Conservation (phyloP, 1,140 invertebrate species). For the Cryptotermes secundus region DNA sequence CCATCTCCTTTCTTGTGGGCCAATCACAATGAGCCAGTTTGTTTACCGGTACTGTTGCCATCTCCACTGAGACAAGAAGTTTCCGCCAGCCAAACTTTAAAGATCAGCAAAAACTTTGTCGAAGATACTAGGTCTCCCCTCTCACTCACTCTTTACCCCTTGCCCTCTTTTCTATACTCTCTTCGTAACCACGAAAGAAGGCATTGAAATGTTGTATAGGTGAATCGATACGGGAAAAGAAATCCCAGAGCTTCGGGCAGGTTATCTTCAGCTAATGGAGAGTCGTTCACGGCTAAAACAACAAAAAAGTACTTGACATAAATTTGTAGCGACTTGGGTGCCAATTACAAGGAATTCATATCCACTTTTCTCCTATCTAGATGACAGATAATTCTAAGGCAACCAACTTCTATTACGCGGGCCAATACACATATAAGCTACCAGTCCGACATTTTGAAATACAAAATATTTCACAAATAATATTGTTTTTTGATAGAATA, state of each 20-base stretch:
- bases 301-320: neutral
- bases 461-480: too few relatives aligned
- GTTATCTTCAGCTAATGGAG: neutral
- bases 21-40: constrained; percentile 5
- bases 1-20: neutral
- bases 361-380: too few relatives aligned
- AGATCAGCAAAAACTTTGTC: constrained; percentile 1
- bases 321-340: neutral
- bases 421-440: too few relatives aligned
- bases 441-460: too few relatives aligned
- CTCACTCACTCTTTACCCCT: neutral
- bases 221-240: neutral
- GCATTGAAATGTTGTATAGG: neutral
- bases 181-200: neutral
- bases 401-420: too few relatives aligned
- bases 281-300: neutral
- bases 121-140: neutral
- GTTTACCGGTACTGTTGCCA: constrained; percentile 10
- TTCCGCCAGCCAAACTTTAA: neutral
- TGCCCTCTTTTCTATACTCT: neutral
- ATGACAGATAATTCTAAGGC: too few relatives aligned
- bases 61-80: neutral
- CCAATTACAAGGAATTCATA: too few relatives aligned
- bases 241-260: neutral
- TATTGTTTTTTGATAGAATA: too few relatives aligned